These are phyloP conservation scores for Cheilosia vulpina DNA, from an alignment of 2,888 invertebrate genomes.

Conservation along the genomic window DNA sequence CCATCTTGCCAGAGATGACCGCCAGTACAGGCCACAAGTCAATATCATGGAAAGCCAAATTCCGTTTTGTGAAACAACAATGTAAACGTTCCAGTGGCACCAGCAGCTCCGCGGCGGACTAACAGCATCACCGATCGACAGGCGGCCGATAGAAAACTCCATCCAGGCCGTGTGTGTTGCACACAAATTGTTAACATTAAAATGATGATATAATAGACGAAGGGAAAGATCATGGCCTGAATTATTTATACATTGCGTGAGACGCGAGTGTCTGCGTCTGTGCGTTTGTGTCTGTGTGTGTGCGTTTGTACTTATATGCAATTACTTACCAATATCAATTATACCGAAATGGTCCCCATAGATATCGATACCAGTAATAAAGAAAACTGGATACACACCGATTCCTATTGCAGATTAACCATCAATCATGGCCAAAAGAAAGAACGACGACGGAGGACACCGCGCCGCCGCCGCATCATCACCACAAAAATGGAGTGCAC, in stretches of 20 bases:
- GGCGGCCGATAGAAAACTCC: slow-evolving; percentile 52
- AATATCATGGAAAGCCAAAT: background rate
- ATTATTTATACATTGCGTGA: slow-evolving; percentile 70
- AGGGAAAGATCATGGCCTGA: slow-evolving; percentile 69
- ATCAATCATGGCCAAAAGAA: slow-evolving; percentile 71
- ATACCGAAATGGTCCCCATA: slow-evolving; percentile 72
- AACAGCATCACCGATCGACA: slow-evolving; percentile 51
- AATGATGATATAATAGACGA: slow-evolving; percentile 74
- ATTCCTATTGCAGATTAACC: slow-evolving; percentile 74
- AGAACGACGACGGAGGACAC: slow-evolving; percentile 44
- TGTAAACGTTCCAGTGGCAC: slow-evolving; percentile 34
- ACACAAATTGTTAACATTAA: slow-evolving; percentile 75
- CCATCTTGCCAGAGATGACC: slow-evolving; percentile 47
- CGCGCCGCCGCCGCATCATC: slow-evolving; percentile 33
- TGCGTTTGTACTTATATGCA: slow-evolving; percentile 60
- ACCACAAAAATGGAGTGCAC: slow-evolving; percentile 34
- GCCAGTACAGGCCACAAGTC: slow-evolving; percentile 12
- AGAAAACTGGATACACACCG: slow-evolving; percentile 71
- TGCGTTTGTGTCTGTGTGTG: slow-evolving; percentile 12
- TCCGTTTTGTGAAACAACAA: slow-evolving; percentile 18
- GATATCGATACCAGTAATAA: slow-evolving; percentile 74
- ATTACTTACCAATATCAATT: slow-evolving; percentile 75
- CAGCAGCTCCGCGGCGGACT: slow-evolving; percentile 6
- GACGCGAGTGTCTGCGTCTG: background rate
- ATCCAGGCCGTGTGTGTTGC: slow-evolving; percentile 50